Conservation (phyloP, 2,113 vertebrate species). For the Gila orcuttii region DNA sequence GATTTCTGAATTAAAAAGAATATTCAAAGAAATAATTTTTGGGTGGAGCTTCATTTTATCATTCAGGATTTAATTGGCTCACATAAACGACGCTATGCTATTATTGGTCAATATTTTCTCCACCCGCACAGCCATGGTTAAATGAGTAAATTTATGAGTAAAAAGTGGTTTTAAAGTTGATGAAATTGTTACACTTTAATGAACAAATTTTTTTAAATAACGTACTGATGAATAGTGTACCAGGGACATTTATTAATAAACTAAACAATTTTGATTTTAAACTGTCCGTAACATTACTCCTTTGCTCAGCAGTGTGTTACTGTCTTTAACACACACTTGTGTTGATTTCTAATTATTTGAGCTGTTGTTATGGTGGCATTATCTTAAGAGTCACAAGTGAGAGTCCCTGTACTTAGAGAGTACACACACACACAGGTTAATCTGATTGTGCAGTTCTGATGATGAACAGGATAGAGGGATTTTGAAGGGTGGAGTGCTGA, state of each 20-base stretch:
- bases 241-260: not conserved
- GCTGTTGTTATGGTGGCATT: constrained; percentile 1
- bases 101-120: not conserved
- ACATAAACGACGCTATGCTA: not conserved
- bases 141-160: not conserved
- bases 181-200: not conserved
- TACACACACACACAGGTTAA: not conserved
- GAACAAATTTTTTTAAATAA: too few relatives aligned
- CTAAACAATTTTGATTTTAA: not conserved
- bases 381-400: constrained; percentile 33
- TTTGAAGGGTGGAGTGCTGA: constrained; percentile 20
- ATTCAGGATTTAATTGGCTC: not conserved
- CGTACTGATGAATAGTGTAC: not conserved
- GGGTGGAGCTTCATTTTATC: not conserved
- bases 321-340: constrained; percentile 15
- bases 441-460: constrained; percentile 13
- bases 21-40: not conserved
- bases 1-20: not conserved
- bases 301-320: not conserved
- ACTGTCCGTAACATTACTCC: not conserved
- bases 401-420: constrained; percentile 12
- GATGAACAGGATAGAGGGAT: constrained; percentile 9
- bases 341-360: constrained; percentile 44
- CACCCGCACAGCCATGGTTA: not conserved
- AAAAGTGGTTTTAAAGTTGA: not conserved